Evolutionary conservation across 2,113 vertebrate genomes (phyloP), one percentile per base, ranked within the genome.

Genomic region (Tautogolabrus adspersus): DNA sequence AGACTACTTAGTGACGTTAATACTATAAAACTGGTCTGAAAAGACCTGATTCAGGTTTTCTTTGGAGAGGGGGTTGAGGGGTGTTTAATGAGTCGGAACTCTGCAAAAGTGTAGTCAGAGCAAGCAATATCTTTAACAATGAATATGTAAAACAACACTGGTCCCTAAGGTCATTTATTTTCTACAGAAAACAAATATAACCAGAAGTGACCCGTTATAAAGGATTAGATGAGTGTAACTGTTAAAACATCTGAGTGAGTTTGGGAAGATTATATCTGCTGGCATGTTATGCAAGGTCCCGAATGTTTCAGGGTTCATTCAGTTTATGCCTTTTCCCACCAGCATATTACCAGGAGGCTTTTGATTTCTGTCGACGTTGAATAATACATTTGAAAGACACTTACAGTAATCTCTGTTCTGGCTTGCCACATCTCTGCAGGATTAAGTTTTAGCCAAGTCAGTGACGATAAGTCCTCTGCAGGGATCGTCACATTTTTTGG

Each of bases 31-130:
- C 10, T 8, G 0, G 8, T 63, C 3, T 52, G 59, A 61, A 70
- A 79, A 81, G 37, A 38, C 54, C 75, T 67, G 84, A 87, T 71
- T 82, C 86, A 89, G 81, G 71, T 56, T 72, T 82, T 65, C 18
- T 40, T 42, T 42, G 12, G 4, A 1, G 40, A 18, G 6, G 0
- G 47, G 18, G 1, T 6, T 52, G 10, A 8, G 5, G 2, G 12
- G 6, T 11, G 55, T 5, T 40, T 8, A 22, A 26, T 64, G 42
- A 70, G 44, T 42, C 1, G 10, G 10, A 30, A 3, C 30, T 58
- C 16, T n/a, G 40, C 61, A 59, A 19, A 54, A 34, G n/a, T 55
- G 21, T 9, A 70, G 57, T 62, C 16, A 34, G n/a, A 34, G 23
- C n/a, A 37, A 59, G 5, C 1, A 30, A 19, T 21, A 59, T 26